These are phyloP conservation scores for Dromas ardeola DNA, from an alignment of 2,113 vertebrate species.

Conservation along the genomic window DNA sequence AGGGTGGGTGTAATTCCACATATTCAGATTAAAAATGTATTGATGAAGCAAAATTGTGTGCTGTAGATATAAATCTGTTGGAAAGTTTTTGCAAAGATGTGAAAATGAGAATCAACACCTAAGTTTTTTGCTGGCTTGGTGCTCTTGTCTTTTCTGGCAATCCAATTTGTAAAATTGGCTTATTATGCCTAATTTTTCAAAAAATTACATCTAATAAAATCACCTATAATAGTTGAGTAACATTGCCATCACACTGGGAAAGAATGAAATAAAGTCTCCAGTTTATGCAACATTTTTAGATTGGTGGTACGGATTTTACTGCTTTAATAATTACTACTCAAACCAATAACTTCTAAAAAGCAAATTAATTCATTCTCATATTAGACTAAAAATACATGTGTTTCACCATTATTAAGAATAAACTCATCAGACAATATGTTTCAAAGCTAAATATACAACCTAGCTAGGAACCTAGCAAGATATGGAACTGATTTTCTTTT, in stretches of 20 bases:
- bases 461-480: background rate
- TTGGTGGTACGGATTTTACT: background rate
- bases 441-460: background rate
- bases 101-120: background rate
- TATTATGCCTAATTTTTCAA: background rate
- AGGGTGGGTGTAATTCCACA: conserved; percentile 22
- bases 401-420: conserved; percentile 1
- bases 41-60: background rate
- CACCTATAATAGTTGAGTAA: background rate
- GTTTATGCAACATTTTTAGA: background rate
- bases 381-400: background rate
- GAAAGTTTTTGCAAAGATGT: background rate
- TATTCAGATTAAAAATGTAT: background rate
- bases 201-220: background rate
- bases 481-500: background rate
- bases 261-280: background rate
- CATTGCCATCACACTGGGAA: background rate
- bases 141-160: background rate
- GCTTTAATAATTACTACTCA: conserved; percentile 1
- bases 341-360: conserved; percentile 4
- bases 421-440: background rate
- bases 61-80: background rate
- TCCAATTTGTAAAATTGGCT: background rate
- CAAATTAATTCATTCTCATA: conserved; percentile 1
- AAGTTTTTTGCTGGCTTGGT: background rate